Evolutionary conservation across 2,888 invertebrate species (phyloP).

Genomic region (Tetanocera ferruginea): DNA sequence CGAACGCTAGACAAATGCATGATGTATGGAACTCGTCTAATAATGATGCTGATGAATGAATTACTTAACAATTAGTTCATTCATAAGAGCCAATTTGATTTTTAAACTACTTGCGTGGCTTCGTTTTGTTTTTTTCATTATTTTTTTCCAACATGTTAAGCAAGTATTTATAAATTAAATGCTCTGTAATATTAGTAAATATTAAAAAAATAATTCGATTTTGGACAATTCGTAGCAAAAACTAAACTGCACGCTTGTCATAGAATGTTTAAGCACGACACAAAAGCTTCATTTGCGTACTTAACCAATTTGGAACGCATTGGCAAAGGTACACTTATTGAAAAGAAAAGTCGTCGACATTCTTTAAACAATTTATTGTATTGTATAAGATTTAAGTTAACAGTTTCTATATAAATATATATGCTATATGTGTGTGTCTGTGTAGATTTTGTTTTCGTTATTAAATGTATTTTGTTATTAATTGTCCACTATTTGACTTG

Average conservation of each 20-base stretch:
- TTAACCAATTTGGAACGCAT: background rate
- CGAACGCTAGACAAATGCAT: background rate
- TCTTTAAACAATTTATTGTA: background rate
- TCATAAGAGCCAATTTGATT: constrained; percentile 19
- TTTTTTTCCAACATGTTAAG: background rate
- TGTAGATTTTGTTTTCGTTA: background rate
- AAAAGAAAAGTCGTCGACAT: background rate
- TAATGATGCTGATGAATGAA: constrained; percentile 15
- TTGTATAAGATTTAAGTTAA: background rate
- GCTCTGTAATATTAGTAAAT: background rate
- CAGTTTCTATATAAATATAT: background rate
- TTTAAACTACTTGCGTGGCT: constrained; percentile 24
- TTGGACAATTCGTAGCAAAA: constrained; percentile 33
- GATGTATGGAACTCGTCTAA: constrained; percentile 38
- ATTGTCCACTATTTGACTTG: constrained; percentile 34
- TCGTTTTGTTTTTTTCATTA: background rate
- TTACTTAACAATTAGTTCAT: background rate
- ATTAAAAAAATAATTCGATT: constrained; percentile 10
- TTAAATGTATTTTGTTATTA: constrained; percentile 36
- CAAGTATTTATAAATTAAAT: constrained; percentile 37
- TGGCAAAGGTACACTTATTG: background rate
- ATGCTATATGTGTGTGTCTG: background rate
- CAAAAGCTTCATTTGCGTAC: background rate
- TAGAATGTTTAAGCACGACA: background rate
- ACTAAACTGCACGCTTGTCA: constrained; percentile 13